Evolutionary conservation across 2,888 invertebrate genomes (phyloP), one percentile per base, ranked within the genome.

Genomic region (Philonicus albiceps): DNA sequence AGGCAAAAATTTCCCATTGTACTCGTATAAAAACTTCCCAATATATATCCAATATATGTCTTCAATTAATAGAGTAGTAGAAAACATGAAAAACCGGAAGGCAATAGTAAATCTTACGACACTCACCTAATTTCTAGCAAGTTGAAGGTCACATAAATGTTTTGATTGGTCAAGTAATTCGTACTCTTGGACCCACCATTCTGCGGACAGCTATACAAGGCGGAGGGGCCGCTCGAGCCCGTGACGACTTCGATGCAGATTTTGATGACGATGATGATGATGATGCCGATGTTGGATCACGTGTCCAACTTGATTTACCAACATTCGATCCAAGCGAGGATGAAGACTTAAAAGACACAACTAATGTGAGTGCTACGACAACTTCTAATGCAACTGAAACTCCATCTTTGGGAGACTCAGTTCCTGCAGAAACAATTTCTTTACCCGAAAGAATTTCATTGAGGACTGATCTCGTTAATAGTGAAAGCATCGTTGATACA

Each of bases 261-360:
- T 93, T 93, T 85, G 92, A 92, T 88, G 92, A 92, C 87, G 93
- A 91, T 84, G 91, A 91, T 88, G 93, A 93, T 87, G 92, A 92
- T 86, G 91, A 92, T 87, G 92, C 92, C 86, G 22, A 27, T 0
- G 13, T n/a, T 64, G 93, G 93, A 87, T 92, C 94, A 72, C 93
- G 93, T 83, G 94, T 95, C 27, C 94, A 94, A 89, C 94, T 95
- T 87, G 94, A 94, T 34, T 91, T 95, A 87, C 95, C 95, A 84
- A 95, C 95, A 40, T 95, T 94, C 91, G 94, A 94, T 85, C 94
- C 95, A 40, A 95, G 95, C 87, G 95, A 95, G 80, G 94, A 94
- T 34, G 94, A 94, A 74, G 94, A 94, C 74, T 93, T 78, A 78
- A 86, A 93, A 76, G 93, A 93, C 83, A 87, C 87, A 49, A 84